These are phyloP conservation scores for Ceuthmochares aereus DNA, from an alignment of 2,113 vertebrate species.

Conservation along the genomic window DNA sequence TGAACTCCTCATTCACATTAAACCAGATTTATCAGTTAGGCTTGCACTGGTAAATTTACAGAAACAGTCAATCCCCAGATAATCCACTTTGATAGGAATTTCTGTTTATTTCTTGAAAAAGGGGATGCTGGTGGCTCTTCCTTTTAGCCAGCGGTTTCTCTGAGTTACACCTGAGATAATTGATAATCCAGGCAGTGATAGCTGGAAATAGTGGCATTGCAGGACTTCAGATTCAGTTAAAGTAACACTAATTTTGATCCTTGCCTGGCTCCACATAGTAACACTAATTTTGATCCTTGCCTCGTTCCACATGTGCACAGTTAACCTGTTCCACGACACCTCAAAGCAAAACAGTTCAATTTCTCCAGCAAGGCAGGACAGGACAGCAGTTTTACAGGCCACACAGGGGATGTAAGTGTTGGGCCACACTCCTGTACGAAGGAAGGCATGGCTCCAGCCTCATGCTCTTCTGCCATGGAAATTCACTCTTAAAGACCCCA, in stretches of 20 bases:
- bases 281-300: neutral
- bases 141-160: neutral
- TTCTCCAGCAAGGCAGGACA: neutral
- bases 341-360: neutral
- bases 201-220: neutral
- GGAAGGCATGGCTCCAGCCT: neutral
- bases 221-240: neutral
- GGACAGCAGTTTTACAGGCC: neutral
- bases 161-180: neutral
- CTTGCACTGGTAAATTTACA: neutral
- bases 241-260: neutral
- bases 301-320: neutral
- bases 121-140: neutral
- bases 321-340: neutral
- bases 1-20: neutral
- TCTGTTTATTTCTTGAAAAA: neutral
- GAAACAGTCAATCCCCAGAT: neutral
- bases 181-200: neutral
- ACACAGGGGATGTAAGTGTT: neutral
- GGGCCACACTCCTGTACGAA: rapidly evolving
- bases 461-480: neutral
- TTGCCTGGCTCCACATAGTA: neutral
- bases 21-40: neutral
- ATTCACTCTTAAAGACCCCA: neutral
- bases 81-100: neutral